A percentile compares a stretch with the other conserved stretches of the same genome.
phyloP scores from a whole-genome alignment of 2,113 vertebrate genomes.

The Alces alces region DNA sequence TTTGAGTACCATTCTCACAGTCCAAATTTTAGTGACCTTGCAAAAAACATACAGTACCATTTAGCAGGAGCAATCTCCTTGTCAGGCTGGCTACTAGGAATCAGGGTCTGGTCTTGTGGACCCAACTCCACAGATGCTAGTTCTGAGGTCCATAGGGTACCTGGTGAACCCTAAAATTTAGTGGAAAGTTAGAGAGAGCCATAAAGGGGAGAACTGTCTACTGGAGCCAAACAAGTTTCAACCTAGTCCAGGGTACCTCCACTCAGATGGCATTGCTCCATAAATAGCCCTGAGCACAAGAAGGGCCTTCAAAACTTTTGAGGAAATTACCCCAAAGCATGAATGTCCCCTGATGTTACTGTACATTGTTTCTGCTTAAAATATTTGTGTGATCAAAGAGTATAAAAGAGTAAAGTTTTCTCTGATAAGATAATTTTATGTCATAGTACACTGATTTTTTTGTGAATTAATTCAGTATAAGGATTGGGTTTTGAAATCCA shows the following conservation, averaged over 20 bases:
- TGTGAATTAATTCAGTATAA: not conserved
- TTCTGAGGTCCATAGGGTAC: not conserved
- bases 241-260: accelerated
- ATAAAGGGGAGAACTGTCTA: not conserved
- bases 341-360: accelerated
- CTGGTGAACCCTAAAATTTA: not conserved
- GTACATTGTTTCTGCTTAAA: too few relatives aligned
- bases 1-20: not conserved
- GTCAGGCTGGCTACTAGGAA: not conserved
- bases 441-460: not conserved
- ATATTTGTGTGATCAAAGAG: not conserved
- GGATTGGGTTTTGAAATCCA: not conserved
- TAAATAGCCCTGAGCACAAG: not conserved
- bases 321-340: not conserved
- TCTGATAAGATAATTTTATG: not conserved
- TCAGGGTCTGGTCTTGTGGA: accelerated
- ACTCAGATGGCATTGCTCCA: not conserved
- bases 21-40: not conserved
- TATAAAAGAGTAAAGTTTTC: not conserved
- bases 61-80: not conserved
- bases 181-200: not conserved
- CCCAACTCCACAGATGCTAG: not conserved
- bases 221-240: not conserved
- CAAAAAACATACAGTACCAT: not conserved
- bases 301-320: not conserved